A percentile compares a stretch with the other conserved stretches of the same genome.
Conservation (phyloP, 2,797 vertebrate genomes). For the Lepilemur ruficaudatus region DNA sequence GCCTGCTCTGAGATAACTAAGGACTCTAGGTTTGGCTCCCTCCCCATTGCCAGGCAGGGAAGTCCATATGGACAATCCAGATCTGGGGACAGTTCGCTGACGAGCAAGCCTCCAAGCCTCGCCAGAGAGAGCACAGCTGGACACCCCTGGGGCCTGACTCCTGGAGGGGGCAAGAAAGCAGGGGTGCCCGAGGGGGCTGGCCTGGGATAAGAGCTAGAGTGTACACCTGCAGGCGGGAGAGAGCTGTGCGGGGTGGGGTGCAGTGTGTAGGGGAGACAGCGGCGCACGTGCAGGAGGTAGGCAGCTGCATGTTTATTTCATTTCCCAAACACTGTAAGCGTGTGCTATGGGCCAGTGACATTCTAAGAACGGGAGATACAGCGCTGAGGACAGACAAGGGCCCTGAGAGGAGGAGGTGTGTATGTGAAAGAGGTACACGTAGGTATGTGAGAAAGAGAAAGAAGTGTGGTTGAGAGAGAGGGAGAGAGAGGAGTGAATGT, state of each 20-base stretch:
- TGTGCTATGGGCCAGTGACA: background rate
- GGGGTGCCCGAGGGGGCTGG: background rate
- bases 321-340: background rate
- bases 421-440: background rate
- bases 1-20: background rate
- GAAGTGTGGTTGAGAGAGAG: background rate
- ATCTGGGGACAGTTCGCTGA: background rate
- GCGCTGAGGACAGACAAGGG: background rate
- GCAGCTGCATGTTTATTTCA: background rate
- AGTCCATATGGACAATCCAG: background rate
- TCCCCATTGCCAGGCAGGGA: background rate
- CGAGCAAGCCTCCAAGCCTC: background rate
- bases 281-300: background rate
- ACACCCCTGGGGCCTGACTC: background rate
- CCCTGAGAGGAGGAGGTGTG: background rate
- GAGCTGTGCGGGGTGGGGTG: background rate
- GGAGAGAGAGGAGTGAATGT: background rate
- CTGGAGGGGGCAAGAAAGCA: background rate
- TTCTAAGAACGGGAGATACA: background rate
- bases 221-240: background rate
- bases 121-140: background rate
- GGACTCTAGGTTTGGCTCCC: background rate
- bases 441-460: background rate
- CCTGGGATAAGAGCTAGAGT: background rate
- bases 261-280: background rate